phyloP scores from a whole-genome alignment of 1,140 invertebrate species.

The Oscheius sp. region DNA sequence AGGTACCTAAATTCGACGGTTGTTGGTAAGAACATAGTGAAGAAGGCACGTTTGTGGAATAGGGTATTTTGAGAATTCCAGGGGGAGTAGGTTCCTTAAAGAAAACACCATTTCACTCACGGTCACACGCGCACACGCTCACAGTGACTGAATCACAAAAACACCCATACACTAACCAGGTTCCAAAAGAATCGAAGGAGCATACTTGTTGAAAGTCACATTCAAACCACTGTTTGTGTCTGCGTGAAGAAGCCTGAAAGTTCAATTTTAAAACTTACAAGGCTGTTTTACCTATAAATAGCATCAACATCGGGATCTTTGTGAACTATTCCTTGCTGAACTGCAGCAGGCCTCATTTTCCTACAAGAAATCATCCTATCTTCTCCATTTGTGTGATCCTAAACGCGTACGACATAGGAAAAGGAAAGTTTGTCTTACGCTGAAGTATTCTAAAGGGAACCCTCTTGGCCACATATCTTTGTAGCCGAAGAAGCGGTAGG shows the following conservation, averaged over 20 bases:
- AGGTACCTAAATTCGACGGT: constrained; percentile 47
- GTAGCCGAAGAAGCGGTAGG: constrained; percentile 59
- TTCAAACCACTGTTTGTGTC: constrained; percentile 10
- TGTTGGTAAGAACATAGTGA: constrained; percentile 55
- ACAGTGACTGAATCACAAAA: too few species aligned
- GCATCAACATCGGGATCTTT: constrained; percentile 62
- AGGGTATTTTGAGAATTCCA: constrained; percentile 61
- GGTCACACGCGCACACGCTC: too few species aligned
- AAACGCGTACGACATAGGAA: too few species aligned
- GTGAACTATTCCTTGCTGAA: constrained; percentile 61
- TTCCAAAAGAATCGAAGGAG: constrained; percentile 25
- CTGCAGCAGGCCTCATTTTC: constrained; percentile 40
- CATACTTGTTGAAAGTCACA: constrained; percentile 21
- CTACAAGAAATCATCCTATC: neutral
- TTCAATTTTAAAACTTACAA: neutral
- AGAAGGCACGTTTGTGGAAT: constrained; percentile 57
- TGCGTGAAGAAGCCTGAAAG: constrained; percentile 40
- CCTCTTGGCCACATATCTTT: constrained; percentile 51
- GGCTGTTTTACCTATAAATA: constrained; percentile 44
- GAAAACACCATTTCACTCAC: too few species aligned
- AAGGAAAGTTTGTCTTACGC: too few species aligned
- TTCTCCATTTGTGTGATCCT: constrained; percentile 5
- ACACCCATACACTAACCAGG: too few species aligned
- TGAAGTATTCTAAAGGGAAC: constrained; percentile 51
- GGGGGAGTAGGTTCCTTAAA: constrained; percentile 17